These are phyloP conservation scores for Mechanitis messenoides DNA, from an alignment of 2,888 invertebrate genomes.

Conservation along the genomic window DNA sequence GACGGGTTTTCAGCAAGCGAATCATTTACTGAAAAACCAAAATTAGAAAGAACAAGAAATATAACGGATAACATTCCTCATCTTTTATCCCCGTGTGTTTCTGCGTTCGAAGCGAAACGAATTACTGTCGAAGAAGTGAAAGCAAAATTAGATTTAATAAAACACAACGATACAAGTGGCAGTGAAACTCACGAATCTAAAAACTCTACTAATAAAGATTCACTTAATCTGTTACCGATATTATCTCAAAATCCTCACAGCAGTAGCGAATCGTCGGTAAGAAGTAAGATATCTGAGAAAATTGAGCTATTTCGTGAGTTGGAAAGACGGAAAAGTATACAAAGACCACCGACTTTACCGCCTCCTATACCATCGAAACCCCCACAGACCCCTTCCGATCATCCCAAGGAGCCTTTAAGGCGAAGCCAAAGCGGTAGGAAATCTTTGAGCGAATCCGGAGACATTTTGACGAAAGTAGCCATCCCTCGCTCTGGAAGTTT, in stretches of 20 bases:
- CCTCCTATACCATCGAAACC: slow-evolving; percentile 69
- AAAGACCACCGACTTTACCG: slow-evolving; percentile 68
- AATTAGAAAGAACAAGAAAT: slow-evolving; percentile 75
- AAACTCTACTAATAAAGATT: slow-evolving; percentile 54
- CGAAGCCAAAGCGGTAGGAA: slow-evolving; percentile 69
- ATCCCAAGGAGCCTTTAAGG: slow-evolving; percentile 58
- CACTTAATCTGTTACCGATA: slow-evolving; percentile 39
- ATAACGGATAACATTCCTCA: slow-evolving; percentile 75
- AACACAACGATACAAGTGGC: slow-evolving; percentile 60
- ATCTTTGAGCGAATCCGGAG: slow-evolving; percentile 80
- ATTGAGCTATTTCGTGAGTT: slow-evolving; percentile 69
- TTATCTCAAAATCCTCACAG: slow-evolving; percentile 41
- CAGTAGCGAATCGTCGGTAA: slow-evolving; percentile 63
- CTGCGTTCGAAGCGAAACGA: slow-evolving; percentile 59
- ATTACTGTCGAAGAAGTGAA: slow-evolving; percentile 76
- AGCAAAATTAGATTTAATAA: slow-evolving; percentile 73
- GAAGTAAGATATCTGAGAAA: slow-evolving; percentile 73
- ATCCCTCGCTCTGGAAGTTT: slow-evolving; percentile 91
- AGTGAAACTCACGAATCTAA: slow-evolving; percentile 74
- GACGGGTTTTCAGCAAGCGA: slow-evolving; percentile 69
- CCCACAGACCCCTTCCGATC: slow-evolving; percentile 43
- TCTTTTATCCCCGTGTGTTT: slow-evolving; percentile 57
- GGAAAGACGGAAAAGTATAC: slow-evolving; percentile 65
- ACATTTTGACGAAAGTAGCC: slow-evolving; percentile 89
- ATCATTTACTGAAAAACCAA: slow-evolving; percentile 67